phyloP scores from a whole-genome alignment of 23 tunicate genomes.

The Styela plicata region DNA sequence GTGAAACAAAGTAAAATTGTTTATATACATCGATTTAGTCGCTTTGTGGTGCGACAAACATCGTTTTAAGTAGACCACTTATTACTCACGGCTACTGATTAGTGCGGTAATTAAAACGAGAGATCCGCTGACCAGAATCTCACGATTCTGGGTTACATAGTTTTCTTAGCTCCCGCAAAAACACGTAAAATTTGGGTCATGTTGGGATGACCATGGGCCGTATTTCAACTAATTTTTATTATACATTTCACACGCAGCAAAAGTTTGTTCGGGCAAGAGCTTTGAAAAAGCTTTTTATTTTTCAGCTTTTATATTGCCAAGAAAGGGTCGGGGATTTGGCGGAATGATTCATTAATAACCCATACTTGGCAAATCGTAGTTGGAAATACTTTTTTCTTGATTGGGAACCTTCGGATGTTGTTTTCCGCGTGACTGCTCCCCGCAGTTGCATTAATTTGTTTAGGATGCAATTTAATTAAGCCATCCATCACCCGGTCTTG shows the following conservation, averaged over 20 bases:
- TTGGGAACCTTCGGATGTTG: slow-evolving; percentile 32
- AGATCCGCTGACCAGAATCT: not conserved
- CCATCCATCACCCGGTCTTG: slow-evolving; percentile 26
- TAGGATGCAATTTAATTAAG: slow-evolving; percentile 22
- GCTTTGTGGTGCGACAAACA: not conserved
- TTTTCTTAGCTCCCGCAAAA: not conserved
- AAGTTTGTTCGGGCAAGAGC: too few relatives aligned
- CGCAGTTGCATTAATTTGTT: slow-evolving; percentile 35
- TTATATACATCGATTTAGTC: not conserved
- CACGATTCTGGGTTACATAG: not conserved
- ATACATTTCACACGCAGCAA: too few relatives aligned
- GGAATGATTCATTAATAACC: too few relatives aligned
- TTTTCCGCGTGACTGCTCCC: slow-evolving; percentile 9
- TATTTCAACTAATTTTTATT: too few relatives aligned
- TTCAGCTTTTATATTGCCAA: too few relatives aligned
- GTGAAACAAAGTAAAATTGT: too few relatives aligned
- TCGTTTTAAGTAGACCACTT: not conserved
- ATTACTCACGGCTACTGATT: not conserved
- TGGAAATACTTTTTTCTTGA: too few relatives aligned
- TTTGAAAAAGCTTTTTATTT: too few relatives aligned
- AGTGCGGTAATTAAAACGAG: not conserved
- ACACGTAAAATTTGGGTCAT: too few relatives aligned
- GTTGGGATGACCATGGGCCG: too few relatives aligned
- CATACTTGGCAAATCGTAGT: too few relatives aligned
- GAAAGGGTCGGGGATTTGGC: too few relatives aligned